Base-by-base conservation (phyloP, 2,113 vertebrate species). In the Alexandromys fortis region DNA sequence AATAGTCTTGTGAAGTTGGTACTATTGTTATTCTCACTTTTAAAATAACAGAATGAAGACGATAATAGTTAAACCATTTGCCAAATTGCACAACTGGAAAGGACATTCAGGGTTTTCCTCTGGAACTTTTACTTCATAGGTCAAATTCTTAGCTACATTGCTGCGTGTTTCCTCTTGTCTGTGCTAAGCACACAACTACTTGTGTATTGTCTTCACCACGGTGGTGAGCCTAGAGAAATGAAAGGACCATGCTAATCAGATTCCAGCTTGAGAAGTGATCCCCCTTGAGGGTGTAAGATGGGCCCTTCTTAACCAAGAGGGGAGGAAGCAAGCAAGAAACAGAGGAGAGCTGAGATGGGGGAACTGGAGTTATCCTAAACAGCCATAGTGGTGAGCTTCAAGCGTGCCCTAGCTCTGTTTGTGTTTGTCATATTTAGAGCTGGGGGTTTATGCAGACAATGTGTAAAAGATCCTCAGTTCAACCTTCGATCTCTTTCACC, bases 21-120 rank as follows among this genome's bases (percentile, higher is more conserved):
- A 67, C 8, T 76, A 4, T 7, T 63, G 7, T 13, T 83, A 26
- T 10, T 85, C 47, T 92, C 47, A 6, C 76, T 94, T 92, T 72
- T 72, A n/a, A 91, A 38, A 78, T 68, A 82, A 92, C 12, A 33
- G 76, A 94, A 94, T 8, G 65, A 95, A 47, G 61, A 42, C 72
- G 17, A 77, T 1, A 9, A 4, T 38, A 3, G 7, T 45, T 55
- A 85, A 95, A 49, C 7, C 52, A 38, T 87, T 81, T 26, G 3
- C 33, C 49, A 65, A 93, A 67, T 73, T 47, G 28, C 42, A 35
- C 33, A 89, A 28, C 38, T 75, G 24, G 63, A 90, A 87, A 58
- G 11, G 13, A 82, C 4, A n/a, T 11, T n/a, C 6, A 21, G 3
- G 28, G 83, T 76, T 70, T 58, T 58, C 93, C 78, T 22, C 17